Evolutionary conservation across 2,888 invertebrate species (phyloP).

Genomic region (Tetrapedia diversipes): DNA sequence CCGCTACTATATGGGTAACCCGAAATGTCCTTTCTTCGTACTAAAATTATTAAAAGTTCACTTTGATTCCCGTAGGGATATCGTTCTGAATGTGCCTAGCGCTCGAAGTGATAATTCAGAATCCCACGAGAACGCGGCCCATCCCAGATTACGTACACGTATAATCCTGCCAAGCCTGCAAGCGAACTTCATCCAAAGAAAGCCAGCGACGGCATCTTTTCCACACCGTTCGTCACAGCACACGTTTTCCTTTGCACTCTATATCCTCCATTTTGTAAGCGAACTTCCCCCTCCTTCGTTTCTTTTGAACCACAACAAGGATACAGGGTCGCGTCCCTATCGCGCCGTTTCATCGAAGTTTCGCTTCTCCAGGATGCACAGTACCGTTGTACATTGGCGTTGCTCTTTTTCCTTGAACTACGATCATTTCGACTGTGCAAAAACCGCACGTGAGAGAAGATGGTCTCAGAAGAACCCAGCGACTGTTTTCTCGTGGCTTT

Average conservation of each 20-base stretch:
- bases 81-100: too few relatives aligned
- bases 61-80: too few relatives aligned
- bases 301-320: constrained; percentile 6
- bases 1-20: too few relatives aligned
- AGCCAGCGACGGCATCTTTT: not conserved
- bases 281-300: constrained; percentile 10
- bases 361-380: constrained; percentile 32
- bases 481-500: constrained; percentile 22
- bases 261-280: not conserved
- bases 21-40: too few relatives aligned
- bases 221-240: not conserved
- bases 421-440: constrained; percentile 12
- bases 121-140: not conserved
- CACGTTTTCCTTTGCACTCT: not conserved
- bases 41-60: too few relatives aligned
- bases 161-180: not conserved
- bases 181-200: not conserved
- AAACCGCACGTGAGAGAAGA: not conserved
- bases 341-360: constrained; percentile 53
- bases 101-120: too few relatives aligned
- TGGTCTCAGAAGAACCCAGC: constrained; percentile 13
- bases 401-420: constrained; percentile 31
- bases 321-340: constrained; percentile 41
- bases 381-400: constrained; percentile 1
- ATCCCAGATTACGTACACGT: too few relatives aligned